These are phyloP conservation scores for Formica aserva DNA, from an alignment of 2,888 invertebrate genomes.

Conservation along the genomic window DNA sequence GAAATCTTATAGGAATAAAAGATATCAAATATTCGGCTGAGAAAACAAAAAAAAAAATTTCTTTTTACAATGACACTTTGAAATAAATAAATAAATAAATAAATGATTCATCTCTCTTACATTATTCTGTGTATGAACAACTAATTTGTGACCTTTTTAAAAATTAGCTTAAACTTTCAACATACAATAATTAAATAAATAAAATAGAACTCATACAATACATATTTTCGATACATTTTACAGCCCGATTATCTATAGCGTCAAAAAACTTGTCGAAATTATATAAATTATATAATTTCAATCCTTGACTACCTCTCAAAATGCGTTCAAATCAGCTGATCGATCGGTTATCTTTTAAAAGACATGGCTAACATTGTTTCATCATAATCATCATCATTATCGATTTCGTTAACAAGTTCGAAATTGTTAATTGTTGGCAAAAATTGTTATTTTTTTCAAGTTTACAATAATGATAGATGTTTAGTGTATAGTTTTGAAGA, in stretches of 20 bases:
- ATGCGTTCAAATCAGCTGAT: constrained; percentile 25
- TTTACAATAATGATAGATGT: neutral
- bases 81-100: constrained; percentile 7
- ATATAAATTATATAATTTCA: neutral
- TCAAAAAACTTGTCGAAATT: neutral
- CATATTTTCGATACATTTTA: neutral
- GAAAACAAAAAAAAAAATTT: too few species aligned
- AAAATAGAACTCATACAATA: too few species aligned
- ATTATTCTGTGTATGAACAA: neutral
- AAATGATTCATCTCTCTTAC: neutral
- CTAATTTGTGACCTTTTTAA: neutral
- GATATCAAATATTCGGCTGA: neutral
- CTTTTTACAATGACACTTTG: neutral
- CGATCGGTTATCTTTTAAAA: constrained; percentile 38
- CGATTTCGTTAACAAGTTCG: constrained; percentile 25
- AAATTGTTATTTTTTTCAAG: neutral
- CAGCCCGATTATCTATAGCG: neutral
- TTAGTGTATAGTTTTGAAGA: neutral
- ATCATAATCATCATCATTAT: neutral
- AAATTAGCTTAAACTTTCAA: too few species aligned
- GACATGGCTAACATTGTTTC: neutral
- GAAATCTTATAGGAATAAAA: neutral
- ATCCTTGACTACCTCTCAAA: neutral
- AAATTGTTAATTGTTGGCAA: neutral
- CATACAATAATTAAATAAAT: neutral